These are phyloP conservation scores for Platyrinchus mystaceus DNA, from an alignment of 2,797 vertebrate genomes.

Conservation along the genomic window DNA sequence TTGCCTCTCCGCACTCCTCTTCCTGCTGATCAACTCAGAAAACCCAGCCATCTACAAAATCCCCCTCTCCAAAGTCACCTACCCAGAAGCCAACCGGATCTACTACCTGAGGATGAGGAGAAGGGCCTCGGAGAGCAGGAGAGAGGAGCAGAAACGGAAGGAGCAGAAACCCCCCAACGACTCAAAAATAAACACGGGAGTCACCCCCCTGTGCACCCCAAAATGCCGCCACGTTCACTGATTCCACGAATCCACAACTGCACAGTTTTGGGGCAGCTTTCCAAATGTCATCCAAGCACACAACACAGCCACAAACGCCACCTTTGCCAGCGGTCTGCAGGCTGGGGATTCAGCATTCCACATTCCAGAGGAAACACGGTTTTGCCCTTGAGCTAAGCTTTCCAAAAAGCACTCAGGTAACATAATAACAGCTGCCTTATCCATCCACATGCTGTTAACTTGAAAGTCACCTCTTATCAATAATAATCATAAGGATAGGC, in stretches of 20 bases:
- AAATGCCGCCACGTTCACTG: neutral
- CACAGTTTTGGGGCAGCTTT: neutral
- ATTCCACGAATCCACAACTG: accelerated
- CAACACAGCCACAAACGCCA: neutral
- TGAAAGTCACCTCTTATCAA: slow-evolving; percentile 37
- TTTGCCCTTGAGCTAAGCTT: slow-evolving; percentile 22
- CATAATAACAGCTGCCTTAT: neutral
- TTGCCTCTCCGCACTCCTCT: slow-evolving; percentile 89
- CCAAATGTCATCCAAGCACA: neutral
- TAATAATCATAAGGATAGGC: neutral
- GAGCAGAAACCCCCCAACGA: neutral
- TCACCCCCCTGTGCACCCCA: neutral
- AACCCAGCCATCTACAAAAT: slow-evolving; percentile 86
- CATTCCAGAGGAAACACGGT: accelerated
- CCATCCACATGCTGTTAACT: neutral
- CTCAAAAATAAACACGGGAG: neutral
- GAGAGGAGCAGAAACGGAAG: neutral
- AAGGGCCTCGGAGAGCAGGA: neutral
- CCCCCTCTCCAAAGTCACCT: slow-evolving; percentile 88
- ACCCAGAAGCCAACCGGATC: slow-evolving; percentile 89
- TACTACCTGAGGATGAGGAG: slow-evolving; percentile 74
- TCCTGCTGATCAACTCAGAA: slow-evolving; percentile 87
- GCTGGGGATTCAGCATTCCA: neutral
- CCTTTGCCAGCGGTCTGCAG: neutral
- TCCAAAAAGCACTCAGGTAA: neutral